Evolutionary conservation across 1,140 invertebrate species (phyloP).

Genomic region (Papilio helenus): DNA sequence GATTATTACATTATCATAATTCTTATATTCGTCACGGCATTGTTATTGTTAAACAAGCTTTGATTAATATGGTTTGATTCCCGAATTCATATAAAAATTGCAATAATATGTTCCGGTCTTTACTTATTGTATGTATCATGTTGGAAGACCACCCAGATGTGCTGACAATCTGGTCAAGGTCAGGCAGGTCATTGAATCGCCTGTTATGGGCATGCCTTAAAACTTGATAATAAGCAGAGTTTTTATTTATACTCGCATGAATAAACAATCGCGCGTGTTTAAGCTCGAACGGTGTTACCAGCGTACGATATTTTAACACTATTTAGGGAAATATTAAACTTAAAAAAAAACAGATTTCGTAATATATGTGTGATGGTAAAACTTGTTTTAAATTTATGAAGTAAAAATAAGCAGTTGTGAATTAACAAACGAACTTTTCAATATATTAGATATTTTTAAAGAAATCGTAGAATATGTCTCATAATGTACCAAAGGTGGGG

Average conservation of each 20-base stretch:
- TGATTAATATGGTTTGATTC: too few relatives aligned
- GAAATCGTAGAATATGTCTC: too few relatives aligned
- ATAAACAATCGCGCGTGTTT: neutral
- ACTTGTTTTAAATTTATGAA: neutral
- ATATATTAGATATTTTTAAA: too few relatives aligned
- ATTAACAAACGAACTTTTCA: too few relatives aligned
- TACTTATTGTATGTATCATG: neutral
- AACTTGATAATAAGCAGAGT: neutral
- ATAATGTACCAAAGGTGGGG: neutral
- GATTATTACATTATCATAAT: constrained; percentile 18
- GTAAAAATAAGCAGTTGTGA: too few relatives aligned
- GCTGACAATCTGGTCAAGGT: neutral
- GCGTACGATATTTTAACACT: neutral
- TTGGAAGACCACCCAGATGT: neutral
- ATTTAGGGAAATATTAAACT: neutral
- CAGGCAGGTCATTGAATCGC: neutral
- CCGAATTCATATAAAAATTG: too few relatives aligned
- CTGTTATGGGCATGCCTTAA: neutral
- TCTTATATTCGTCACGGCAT: too few relatives aligned
- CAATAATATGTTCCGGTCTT: neutral
- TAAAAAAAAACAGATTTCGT: too few relatives aligned
- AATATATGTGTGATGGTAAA: too few relatives aligned
- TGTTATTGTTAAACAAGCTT: too few relatives aligned
- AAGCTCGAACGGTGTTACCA: neutral
- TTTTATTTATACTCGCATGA: neutral